Base-by-base conservation (phyloP, 2,797 vertebrate genomes). In the Onychomys leucogaster region DNA sequence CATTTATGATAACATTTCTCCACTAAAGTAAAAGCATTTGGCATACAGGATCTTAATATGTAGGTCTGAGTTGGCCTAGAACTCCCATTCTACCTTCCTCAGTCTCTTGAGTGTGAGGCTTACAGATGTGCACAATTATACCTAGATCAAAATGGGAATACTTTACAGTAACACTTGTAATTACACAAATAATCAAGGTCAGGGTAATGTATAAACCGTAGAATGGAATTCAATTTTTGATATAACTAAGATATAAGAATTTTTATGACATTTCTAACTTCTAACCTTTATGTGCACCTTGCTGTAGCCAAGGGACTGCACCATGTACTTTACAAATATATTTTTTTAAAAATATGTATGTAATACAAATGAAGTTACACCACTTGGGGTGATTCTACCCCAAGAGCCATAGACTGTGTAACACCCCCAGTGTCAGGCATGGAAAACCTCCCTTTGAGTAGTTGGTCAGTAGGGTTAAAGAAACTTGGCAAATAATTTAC, bases 181-280 rank as follows among this genome's bases (percentile, higher is more conserved):
- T 89, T 87, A 63, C 57, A 89, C 43, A 76, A 65, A 37, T 87
- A 87, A 91, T 86, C 16, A 94, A 63, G 49, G n/a, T 76, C 55
- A 73, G 23, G 17, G 63, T 88, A 55, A 55, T 37, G 8, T 78
- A 25, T 84, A 49, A 87, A 89, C 14, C 37, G 12, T 32, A 46
- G 21, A 91, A 77, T 46, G 71, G 65, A 81, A 89, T 32, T 91
- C n/a, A 37, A 25, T 19, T 65, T 96, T 87, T 91, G 19, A 59
- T 52, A 83, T 59, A 61, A 85, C 65, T 61, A 61, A 92, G 11
- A 59, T 63, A 85, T 75, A 71, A 84, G 17, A 92, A 90, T 77
- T 94, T 71, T 82, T 57, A 71, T 94, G 41, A 29, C 19, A 91
- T 95, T 96, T 92, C 23, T 77, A 61, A 92, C 67, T 78, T 55